A percentile compares a stretch with the other conserved stretches of the same genome.
Conservation (phyloP, 2,888 invertebrate genomes). For the Leistus spinibarbis region DNA sequence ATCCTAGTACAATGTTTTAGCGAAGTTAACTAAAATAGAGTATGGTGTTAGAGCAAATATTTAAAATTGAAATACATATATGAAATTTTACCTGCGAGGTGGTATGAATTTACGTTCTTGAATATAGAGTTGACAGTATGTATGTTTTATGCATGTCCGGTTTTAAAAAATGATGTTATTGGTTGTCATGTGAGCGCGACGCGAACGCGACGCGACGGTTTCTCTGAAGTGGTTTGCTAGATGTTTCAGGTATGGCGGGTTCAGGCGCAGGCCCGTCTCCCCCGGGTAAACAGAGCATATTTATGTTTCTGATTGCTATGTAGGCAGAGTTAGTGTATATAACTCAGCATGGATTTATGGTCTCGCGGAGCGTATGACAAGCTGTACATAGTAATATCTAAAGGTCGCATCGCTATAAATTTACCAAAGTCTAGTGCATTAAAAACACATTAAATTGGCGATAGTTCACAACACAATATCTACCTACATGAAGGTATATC, state of each 20-base stretch:
- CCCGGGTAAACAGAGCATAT: slow-evolving; percentile 34
- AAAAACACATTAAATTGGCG: slow-evolving; percentile 1
- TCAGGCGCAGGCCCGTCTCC: slow-evolving; percentile 17
- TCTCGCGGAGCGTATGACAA: slow-evolving; percentile 30
- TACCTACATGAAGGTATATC: not conserved
- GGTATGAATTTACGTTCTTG: too few relatives aligned
- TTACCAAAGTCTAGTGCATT: slow-evolving; percentile 17
- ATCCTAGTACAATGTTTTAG: too few relatives aligned
- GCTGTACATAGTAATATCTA: slow-evolving; percentile 29
- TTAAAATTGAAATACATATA: too few relatives aligned
- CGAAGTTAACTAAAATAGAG: too few relatives aligned
- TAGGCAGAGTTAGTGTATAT: slow-evolving; percentile 32
- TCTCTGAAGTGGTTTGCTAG: not conserved
- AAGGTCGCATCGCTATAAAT: slow-evolving; percentile 34
- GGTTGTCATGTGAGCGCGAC: not conserved
- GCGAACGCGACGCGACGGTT: not conserved
- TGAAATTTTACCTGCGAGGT: too few relatives aligned
- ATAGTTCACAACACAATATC: slow-evolving; percentile 1
- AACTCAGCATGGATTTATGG: slow-evolving; percentile 35
- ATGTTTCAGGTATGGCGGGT: not conserved
- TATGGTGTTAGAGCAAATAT: too few relatives aligned
- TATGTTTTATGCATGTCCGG: not conserved
- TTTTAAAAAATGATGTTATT: not conserved
- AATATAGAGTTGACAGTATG: too few relatives aligned
- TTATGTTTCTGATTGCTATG: slow-evolving; percentile 39